Conservation (phyloP, 2,888 invertebrate species). For the Rhamnusium bicolor region DNA sequence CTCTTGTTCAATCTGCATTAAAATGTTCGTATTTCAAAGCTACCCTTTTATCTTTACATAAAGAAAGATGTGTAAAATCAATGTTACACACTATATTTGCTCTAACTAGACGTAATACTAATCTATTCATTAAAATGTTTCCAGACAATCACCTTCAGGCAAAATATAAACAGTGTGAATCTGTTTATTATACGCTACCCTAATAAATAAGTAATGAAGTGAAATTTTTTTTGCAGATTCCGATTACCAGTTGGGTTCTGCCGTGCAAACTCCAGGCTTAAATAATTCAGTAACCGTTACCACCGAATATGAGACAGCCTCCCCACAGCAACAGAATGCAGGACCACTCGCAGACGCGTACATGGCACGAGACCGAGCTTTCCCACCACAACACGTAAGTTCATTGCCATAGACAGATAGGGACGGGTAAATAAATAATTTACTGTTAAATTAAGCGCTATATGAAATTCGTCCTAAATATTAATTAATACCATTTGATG, state of each 20-base stretch:
- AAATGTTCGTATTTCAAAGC: no score
- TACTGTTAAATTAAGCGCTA: not conserved
- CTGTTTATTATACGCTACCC: constrained; percentile 7
- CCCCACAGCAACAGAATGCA: constrained; percentile 43
- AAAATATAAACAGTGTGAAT: not conserved
- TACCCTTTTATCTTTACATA: no score
- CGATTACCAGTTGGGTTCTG: constrained; percentile 82
- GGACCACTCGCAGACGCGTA: constrained; percentile 69
- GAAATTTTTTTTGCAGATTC: constrained; percentile 75
- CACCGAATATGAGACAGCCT: constrained; percentile 64
- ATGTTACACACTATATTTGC: no score
- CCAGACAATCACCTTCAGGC: not conserved
- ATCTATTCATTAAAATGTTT: no score
- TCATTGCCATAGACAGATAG: constrained; percentile 33
- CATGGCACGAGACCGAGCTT: constrained; percentile 68
- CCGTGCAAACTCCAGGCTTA: constrained; percentile 78
- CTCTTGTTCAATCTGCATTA: no score
- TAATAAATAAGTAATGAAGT: constrained; percentile 11
- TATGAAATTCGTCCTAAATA: not conserved
- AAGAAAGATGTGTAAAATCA: no score
- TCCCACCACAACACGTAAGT: constrained; percentile 68
- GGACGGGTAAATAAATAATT: constrained; percentile 3
- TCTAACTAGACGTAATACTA: no score
- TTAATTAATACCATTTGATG: not conserved
- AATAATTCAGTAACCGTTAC: constrained; percentile 68